Conservation (phyloP, 2,888 invertebrate genomes). For the Alviniconcha strummeri region DNA sequence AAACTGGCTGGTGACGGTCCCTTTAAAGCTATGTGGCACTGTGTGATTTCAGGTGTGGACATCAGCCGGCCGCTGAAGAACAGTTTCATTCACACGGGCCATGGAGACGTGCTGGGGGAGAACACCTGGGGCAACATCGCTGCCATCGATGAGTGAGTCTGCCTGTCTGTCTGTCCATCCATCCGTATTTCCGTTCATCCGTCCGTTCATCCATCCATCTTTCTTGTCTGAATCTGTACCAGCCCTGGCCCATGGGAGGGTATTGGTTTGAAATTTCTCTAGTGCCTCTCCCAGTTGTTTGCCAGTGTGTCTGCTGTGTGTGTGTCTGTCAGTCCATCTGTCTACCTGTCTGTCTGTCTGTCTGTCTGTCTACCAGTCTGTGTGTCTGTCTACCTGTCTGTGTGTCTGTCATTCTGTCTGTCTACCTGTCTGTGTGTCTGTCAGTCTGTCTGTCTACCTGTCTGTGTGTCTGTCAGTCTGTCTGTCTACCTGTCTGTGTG, state of each 20-base stretch:
- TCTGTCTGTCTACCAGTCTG: too few relatives aligned
- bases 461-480: background rate
- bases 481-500: background rate
- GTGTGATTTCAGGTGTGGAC: slow-evolving; percentile 76
- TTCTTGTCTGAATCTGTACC: too few relatives aligned
- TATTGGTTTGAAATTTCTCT: background rate
- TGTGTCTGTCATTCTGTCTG: background rate
- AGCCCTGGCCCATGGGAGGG: too few relatives aligned
- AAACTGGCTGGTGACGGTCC: background rate
- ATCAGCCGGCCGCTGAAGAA: slow-evolving; percentile 87
- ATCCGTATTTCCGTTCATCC: background rate
- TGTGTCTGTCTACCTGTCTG: background rate
- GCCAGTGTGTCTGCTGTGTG: background rate
- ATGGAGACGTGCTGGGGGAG: slow-evolving; percentile 79
- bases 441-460: background rate
- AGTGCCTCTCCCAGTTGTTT: background rate
- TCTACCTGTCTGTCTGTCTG: background rate
- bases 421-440: background rate
- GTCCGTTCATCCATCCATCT: background rate
- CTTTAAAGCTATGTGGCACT: background rate
- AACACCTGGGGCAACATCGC: slow-evolving; percentile 90
- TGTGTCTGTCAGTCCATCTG: background rate
- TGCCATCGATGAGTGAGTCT: slow-evolving; percentile 81
- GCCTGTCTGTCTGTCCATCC: background rate
- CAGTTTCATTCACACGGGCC: slow-evolving; percentile 87